Base-by-base conservation (phyloP, 1,140 invertebrate genomes). In the Tetramorium simillimum region DNA sequence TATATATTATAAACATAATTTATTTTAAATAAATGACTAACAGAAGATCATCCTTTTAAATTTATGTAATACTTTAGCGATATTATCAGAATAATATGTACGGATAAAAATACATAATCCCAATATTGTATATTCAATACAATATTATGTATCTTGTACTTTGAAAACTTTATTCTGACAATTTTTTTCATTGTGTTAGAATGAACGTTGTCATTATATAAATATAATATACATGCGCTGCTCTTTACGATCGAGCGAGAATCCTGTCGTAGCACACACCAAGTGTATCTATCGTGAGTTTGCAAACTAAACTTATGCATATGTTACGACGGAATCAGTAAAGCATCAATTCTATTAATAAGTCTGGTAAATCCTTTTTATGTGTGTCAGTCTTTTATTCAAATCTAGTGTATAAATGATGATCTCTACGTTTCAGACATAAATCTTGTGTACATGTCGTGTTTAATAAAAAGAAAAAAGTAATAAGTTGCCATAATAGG, bases 361-460 rank as follows among this genome's bases (percentile, higher is more conserved):
- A 87, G 62, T 72, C 67, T 63, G 86, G 75, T 84, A 86, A 90
- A 86, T 77, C 49, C 56, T 53, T 80, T 78, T 51, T 49, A n/a
- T 67, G 77, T 69, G 86, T 90, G 86, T 91, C 90, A 91, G 90
- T 91, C 90, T 90, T 69, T 69, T 90, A 88, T 90, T 90, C 81
- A 91, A 88, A 88, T 91, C 89, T 91, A 91, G 67, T 86, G 73
- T 88, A 86, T 88, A 86, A 73, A 91, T n/a, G 21, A 60, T 70
- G 76, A 90, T 91, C 85, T 33, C 86, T 86, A 90, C 43, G 62
- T 78, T 86, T 86, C 62, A 85, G 86, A 82, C 81, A 69, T 69
- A 87, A 90, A 62, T 69, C 75, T 88, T 82, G 86, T 91, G 78
- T 91, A 91, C 87, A 91, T 76, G 88, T 84, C 24, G 43, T 72